These are phyloP conservation scores for Picus viridis DNA, from an alignment of 2,797 vertebrate species.

Conservation along the genomic window DNA sequence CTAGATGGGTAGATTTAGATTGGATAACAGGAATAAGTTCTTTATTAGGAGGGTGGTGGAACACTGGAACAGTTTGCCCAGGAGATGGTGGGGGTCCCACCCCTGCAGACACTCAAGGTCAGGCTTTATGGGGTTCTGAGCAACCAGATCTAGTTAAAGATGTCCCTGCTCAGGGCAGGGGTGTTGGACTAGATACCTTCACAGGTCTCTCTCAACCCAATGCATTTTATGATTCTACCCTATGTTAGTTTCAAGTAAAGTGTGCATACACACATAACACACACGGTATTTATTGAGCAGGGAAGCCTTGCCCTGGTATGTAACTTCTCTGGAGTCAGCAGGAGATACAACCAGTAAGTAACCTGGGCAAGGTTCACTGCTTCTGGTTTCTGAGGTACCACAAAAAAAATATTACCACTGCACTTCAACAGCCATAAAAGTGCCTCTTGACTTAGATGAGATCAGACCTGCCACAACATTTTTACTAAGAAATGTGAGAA, in stretches of 20 bases:
- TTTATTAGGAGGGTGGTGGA: no score
- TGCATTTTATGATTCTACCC: no score
- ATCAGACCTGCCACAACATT: neutral
- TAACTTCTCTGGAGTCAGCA: neutral
- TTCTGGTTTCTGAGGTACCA: neutral
- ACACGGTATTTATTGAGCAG: neutral
- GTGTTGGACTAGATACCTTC: no score
- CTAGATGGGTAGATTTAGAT: no score
- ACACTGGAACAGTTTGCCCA: no score
- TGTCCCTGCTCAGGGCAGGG: no score
- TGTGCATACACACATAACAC: neutral
- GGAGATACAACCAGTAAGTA: neutral
- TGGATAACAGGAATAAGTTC: no score
- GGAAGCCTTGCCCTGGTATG: neutral
- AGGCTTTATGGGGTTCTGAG: no score
- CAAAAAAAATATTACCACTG: neutral
- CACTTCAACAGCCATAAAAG: neutral
- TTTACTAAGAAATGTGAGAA: neutral
- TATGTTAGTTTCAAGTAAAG: neutral
- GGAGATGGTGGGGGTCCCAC: no score
- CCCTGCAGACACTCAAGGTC: no score
- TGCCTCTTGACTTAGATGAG: neutral
- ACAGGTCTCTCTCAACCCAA: no score
- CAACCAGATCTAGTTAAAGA: no score
- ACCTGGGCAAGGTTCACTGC: neutral